phyloP scores from a whole-genome alignment of 37 sponge, comb jelly and placozoan species.

The Trichoplax adhaerens region DNA sequence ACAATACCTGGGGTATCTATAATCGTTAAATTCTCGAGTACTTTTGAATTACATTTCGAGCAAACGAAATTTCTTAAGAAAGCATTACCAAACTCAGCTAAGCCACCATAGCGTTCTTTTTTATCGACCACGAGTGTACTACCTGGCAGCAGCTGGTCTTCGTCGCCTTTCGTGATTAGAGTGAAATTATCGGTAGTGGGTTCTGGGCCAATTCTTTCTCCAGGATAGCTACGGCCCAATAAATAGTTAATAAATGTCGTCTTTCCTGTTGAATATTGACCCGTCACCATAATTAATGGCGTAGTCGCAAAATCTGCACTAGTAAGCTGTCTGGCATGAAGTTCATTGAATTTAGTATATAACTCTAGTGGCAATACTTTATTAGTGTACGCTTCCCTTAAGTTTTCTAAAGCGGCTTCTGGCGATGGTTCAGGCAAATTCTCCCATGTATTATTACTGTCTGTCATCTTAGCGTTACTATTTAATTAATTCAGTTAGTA shows the following conservation, averaged over 20 bases:
- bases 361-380: too few relatives aligned
- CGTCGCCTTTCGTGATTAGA: conserved; percentile 90
- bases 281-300: conserved; percentile 87
- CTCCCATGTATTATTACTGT: too few relatives aligned
- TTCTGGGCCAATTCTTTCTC: conserved; percentile 92
- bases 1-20: conserved; percentile 95
- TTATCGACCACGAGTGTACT: conserved; percentile 89
- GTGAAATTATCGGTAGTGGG: conserved; percentile 94
- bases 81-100: conserved; percentile 74
- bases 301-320: conserved; percentile 73
- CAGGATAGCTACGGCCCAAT: conserved; percentile 85
- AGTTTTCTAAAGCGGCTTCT: too few relatives aligned
- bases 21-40: conserved; percentile 77
- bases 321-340: too few relatives aligned
- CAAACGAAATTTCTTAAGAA: conserved; percentile 77
- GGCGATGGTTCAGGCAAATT: too few relatives aligned
- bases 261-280: conserved; percentile 96
- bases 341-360: too few relatives aligned
- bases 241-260: conserved; percentile 95
- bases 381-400: too few relatives aligned
- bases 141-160: conserved; percentile 80
- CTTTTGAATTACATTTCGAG: conserved; percentile 47
- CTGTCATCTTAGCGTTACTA: too few relatives aligned
- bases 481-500: too few relatives aligned
- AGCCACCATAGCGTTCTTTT: conserved; percentile 52